These are phyloP conservation scores for Leptinotarsa rubiginosa DNA, from an alignment of 2,888 invertebrate genomes.

Conservation along the genomic window DNA sequence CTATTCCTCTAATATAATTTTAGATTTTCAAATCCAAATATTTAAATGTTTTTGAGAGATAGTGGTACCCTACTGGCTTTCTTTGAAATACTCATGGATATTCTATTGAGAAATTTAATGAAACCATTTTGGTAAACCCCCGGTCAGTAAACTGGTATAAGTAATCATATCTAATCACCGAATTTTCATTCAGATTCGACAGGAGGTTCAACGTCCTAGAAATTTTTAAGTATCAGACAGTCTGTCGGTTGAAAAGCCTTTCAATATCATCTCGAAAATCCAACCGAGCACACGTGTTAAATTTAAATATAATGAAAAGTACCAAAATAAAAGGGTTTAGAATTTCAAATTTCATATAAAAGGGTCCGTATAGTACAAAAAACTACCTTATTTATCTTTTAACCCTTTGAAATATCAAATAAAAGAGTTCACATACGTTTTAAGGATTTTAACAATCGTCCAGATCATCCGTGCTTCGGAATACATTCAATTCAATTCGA, in stretches of 20 bases:
- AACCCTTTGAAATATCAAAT: slow-evolving; percentile 56
- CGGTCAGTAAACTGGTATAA: not conserved
- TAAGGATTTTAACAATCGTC: slow-evolving; percentile 48
- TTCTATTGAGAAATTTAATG: too few relatives aligned
- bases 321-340: slow-evolving; percentile 62
- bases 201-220: slow-evolving; percentile 26
- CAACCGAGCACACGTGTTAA: slow-evolving; percentile 53
- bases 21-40: too few relatives aligned
- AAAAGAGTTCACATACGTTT: slow-evolving; percentile 51
- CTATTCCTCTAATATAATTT: too few relatives aligned
- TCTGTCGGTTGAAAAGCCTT: slow-evolving; percentile 37
- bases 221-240: slow-evolving; percentile 20
- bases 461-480: slow-evolving; percentile 27
- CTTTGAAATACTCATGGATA: too few relatives aligned
- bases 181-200: slow-evolving; percentile 2
- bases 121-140: not conserved
- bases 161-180: slow-evolving; percentile 6
- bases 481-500: slow-evolving; percentile 30
- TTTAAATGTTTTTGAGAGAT: too few relatives aligned
- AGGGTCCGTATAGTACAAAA: slow-evolving; percentile 51
- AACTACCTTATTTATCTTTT: slow-evolving; percentile 57
- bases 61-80: too few relatives aligned
- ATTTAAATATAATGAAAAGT: slow-evolving; percentile 58
- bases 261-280: slow-evolving; percentile 36
- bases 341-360: slow-evolving; percentile 56